Percentiles rank a stretch among this genome's conserved stretches.
Evolutionary conservation across 1,140 invertebrate genomes (phyloP).

Genomic region (Apocrypta bakeri): DNA sequence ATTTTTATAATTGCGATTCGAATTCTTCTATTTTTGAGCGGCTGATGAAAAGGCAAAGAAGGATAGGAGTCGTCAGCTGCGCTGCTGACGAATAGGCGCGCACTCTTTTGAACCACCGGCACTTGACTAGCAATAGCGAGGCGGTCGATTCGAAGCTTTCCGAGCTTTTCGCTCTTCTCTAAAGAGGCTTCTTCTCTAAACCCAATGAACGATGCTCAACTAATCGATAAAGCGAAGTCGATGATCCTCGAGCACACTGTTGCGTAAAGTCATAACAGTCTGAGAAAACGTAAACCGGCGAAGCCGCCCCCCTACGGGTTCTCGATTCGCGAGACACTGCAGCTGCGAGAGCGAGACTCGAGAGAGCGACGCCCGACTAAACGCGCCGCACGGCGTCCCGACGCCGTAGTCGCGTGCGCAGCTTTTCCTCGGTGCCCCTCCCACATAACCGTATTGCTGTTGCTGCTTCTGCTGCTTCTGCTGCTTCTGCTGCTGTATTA

Average conservation of each 20-base stretch:
- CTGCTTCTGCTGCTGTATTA: too few relatives aligned
- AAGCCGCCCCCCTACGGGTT: constrained; percentile 12
- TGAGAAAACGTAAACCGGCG: not conserved
- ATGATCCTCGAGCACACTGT: too few relatives aligned
- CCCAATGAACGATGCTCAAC: too few relatives aligned
- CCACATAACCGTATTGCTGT: not conserved
- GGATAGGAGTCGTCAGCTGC: too few relatives aligned
- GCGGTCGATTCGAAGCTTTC: too few relatives aligned
- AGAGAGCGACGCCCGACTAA: constrained; percentile 50
- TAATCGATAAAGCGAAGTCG: too few relatives aligned
- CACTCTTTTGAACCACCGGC: too few relatives aligned
- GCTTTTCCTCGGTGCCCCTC: constrained; percentile 36
- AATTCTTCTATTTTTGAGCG: constrained; percentile 31
- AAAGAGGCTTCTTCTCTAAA: too few relatives aligned
- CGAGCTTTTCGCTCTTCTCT: too few relatives aligned
- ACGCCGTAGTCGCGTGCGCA: constrained; percentile 47
- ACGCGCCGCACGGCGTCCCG: constrained; percentile 37
- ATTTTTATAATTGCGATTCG: constrained; percentile 34
- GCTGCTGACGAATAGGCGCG: too few relatives aligned
- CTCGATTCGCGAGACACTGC: constrained; percentile 40
- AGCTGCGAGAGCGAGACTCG: not conserved
- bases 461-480: not conserved
- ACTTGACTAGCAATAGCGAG: too few relatives aligned
- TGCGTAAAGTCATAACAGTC: not conserved
- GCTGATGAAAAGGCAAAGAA: too few relatives aligned